Conservation (phyloP, 2,888 invertebrate species). For the Cheilosia scutellata region DNA sequence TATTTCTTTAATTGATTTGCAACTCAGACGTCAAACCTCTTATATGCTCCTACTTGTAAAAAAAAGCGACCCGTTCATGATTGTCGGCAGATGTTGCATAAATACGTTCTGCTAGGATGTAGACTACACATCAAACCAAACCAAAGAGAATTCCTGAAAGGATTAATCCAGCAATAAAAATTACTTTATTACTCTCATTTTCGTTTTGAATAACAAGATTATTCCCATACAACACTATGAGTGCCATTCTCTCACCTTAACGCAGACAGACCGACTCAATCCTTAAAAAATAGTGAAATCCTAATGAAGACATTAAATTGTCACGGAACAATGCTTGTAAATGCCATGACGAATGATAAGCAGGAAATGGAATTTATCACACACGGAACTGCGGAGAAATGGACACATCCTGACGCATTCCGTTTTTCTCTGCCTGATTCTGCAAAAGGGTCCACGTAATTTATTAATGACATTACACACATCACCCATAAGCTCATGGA, state of each 20-base stretch:
- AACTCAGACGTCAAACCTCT: neutral
- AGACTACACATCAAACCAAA: slow-evolving; percentile 8
- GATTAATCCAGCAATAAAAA: slow-evolving; percentile 74
- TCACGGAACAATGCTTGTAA: slow-evolving; percentile 76
- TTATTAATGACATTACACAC: slow-evolving; percentile 73
- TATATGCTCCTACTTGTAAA: neutral
- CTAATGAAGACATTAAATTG: slow-evolving; percentile 77
- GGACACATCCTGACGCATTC: slow-evolving; percentile 54
- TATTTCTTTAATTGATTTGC: neutral
- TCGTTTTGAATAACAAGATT: slow-evolving; percentile 74
- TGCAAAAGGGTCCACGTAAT: slow-evolving; percentile 60
- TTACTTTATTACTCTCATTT: slow-evolving; percentile 72
- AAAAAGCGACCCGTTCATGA: neutral
- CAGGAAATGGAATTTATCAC: slow-evolving; percentile 76
- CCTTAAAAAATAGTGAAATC: slow-evolving; percentile 58
- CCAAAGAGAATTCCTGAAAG: slow-evolving; percentile 36
- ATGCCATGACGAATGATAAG: slow-evolving; percentile 77
- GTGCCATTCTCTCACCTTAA: slow-evolving; percentile 49
- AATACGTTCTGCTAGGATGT: slow-evolving; percentile 7
- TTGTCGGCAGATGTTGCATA: slow-evolving; percentile 42
- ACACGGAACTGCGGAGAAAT: slow-evolving; percentile 61
- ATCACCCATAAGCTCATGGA: slow-evolving; percentile 57
- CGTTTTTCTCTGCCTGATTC: neutral
- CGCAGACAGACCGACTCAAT: slow-evolving; percentile 21
- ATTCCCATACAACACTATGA: slow-evolving; percentile 47